Evolutionary conservation across 2,888 invertebrate genomes (phyloP).

Genomic region (Epinotia ramella): DNA sequence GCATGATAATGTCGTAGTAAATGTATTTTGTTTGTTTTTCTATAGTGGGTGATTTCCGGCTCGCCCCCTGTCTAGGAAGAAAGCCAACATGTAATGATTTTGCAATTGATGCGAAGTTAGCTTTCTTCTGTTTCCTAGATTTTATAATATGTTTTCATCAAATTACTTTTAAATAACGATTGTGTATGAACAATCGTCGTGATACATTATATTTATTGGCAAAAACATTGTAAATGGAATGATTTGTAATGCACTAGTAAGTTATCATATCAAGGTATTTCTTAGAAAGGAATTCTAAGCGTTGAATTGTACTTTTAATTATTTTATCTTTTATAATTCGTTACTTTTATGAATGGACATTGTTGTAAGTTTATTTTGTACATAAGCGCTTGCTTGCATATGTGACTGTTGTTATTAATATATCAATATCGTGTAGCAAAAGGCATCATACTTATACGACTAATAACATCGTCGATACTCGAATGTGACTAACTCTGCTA

Average conservation of each 20-base stretch:
- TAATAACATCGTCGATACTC: constrained; percentile 66
- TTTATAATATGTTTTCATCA: neutral
- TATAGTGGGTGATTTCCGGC: neutral
- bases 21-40: neutral
- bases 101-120: neutral
- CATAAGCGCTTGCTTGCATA: constrained; percentile 83
- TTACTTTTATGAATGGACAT: constrained; percentile 58
- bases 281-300: constrained; percentile 27
- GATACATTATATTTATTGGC: constrained; percentile 77
- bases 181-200: constrained; percentile 25
- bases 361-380: constrained; percentile 72
- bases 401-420: constrained; percentile 83
- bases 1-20: neutral
- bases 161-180: neutral
- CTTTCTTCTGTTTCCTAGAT: neutral
- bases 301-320: constrained; percentile 58
- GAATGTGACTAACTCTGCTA: constrained; percentile 82
- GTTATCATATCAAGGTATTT: constrained; percentile 19
- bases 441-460: constrained; percentile 73
- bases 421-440: constrained; percentile 60
- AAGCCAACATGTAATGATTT: neutral
- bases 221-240: constrained; percentile 68
- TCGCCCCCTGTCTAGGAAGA: neutral
- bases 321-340: constrained; percentile 34
- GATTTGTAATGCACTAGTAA: constrained; percentile 42